Evolutionary conservation across 2,888 invertebrate genomes (phyloP), one percentile per base, ranked within the genome.

Genomic region (Luperina testacea): DNA sequence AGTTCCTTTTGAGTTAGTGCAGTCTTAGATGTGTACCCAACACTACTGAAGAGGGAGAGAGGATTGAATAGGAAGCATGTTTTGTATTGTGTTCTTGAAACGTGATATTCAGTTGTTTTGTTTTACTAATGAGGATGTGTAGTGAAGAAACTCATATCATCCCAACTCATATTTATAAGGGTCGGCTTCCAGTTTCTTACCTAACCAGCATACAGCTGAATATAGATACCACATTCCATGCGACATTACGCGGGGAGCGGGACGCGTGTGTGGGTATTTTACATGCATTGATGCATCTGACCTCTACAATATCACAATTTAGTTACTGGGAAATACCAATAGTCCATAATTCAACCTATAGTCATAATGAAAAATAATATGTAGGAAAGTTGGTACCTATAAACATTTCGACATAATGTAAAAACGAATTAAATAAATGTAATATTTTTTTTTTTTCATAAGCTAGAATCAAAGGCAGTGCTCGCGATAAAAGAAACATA

Each of bases 81-180:
- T 77, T 13, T 63, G 15, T 57, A 20, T 42, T 42, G 51, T 59
- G 7, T 51, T 68, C 67, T 32, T 42, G n/a, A 57, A 75, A 9
- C 65, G 38, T 53, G 20, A 82, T 61, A 45, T 77, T 38, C 13
- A 17, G 45, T 32, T 27, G n/a, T 65, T 76, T 20, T 38, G 32
- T 83, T 59, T 67, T 82, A 68, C 38, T 82, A 45, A 61, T 67
- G 75, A 82, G 2, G 24, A 15, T 8, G 3, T 45, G 2, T 24
- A 17, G 11, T 45, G 1, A 20, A 69, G 8, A 38, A 71, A 71
- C 17, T n/a, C n/a, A n/a, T n/a, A 53, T 17, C 11, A 38, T 42
- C 17, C 11, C 17, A 38, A n/a, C 11, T 17, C 15, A 7, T n/a
- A 65, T 64, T 8, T 5, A 17, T 8, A 11, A n/a, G 6, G 24